phyloP scores from a whole-genome alignment of 2,888 invertebrate species.

The Dasysyrphus tricinctus region DNA sequence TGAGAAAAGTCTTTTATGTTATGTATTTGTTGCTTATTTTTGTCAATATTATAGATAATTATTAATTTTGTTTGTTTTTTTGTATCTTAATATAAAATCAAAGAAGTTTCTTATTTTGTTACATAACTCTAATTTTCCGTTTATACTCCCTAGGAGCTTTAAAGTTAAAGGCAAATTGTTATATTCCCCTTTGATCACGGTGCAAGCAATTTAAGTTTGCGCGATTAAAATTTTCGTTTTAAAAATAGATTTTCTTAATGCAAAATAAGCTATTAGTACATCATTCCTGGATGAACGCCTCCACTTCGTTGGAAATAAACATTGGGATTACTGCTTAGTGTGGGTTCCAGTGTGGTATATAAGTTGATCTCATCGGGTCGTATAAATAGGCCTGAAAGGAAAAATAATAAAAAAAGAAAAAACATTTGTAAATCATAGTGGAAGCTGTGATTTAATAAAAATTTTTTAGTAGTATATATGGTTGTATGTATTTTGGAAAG shows the following conservation, averaged over 20 bases:
- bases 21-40: conserved; percentile 27
- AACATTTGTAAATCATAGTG: not conserved
- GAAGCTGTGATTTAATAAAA: not conserved
- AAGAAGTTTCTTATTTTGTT: conserved; percentile 39
- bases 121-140: conserved; percentile 46
- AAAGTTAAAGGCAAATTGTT: conserved; percentile 19
- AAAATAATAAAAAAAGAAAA: not conserved
- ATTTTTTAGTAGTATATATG: conserved; percentile 1
- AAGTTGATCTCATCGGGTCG: conserved; percentile 92
- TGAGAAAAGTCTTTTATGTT: conserved; percentile 73
- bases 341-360: conserved; percentile 93
- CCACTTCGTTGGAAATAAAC: conserved; percentile 94
- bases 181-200: conserved; percentile 39
- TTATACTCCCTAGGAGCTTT: conserved; percentile 68
- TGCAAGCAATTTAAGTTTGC: conserved; percentile 36
- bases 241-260: conserved; percentile 21
- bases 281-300: conserved; percentile 94
- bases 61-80: no score
- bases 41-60: not conserved
- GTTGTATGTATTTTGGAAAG: not conserved
- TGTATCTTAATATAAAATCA: not conserved
- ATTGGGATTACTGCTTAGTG: conserved; percentile 94
- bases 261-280: conserved; percentile 87
- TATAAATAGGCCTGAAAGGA: conserved; percentile 88
- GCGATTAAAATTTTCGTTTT: conserved; percentile 29